phyloP scores from a whole-genome alignment of 92 coral and sea anemone species.

The Nematostella vectensis region DNA sequence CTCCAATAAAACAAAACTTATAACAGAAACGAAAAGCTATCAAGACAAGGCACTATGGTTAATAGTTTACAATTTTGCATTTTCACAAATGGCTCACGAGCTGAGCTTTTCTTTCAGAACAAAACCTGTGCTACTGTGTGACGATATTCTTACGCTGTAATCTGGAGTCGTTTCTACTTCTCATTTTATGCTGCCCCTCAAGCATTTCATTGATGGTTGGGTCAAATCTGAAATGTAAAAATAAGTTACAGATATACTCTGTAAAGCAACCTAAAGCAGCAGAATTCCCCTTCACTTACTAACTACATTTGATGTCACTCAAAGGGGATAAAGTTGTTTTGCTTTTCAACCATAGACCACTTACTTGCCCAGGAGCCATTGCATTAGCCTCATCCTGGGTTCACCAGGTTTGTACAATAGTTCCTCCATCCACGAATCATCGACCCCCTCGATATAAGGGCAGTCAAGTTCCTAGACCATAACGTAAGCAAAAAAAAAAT shows the following conservation, averaged over 20 bases:
- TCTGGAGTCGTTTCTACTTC: slow-evolving; percentile 74
- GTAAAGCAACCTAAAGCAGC: no score
- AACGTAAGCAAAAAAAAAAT: background rate
- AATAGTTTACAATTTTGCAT: background rate
- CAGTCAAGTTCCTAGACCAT: slow-evolving; percentile 73
- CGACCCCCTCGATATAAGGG: slow-evolving; percentile 93
- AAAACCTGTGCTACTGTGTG: no score
- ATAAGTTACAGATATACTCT: background rate
- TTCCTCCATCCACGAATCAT: slow-evolving; percentile 95
- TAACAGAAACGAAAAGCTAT: no score
- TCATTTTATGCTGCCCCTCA: slow-evolving; percentile 64
- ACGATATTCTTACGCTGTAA: slow-evolving; percentile 91
- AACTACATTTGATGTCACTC: no score
- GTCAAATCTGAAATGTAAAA: slow-evolving; percentile 55
- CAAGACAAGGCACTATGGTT: background rate
- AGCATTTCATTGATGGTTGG: slow-evolving; percentile 67
- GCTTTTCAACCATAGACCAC: no score
- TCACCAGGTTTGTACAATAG: slow-evolving; percentile 88
- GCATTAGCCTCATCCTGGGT: slow-evolving; percentile 83
- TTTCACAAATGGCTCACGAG: background rate
- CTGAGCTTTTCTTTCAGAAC: no score
- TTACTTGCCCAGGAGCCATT: slow-evolving; percentile 87
- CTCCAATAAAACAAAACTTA: no score
- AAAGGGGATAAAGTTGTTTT: no score
- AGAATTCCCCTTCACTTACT: no score